phyloP scores from a whole-genome alignment of 1,140 invertebrate species.

The Venturia canescens region DNA sequence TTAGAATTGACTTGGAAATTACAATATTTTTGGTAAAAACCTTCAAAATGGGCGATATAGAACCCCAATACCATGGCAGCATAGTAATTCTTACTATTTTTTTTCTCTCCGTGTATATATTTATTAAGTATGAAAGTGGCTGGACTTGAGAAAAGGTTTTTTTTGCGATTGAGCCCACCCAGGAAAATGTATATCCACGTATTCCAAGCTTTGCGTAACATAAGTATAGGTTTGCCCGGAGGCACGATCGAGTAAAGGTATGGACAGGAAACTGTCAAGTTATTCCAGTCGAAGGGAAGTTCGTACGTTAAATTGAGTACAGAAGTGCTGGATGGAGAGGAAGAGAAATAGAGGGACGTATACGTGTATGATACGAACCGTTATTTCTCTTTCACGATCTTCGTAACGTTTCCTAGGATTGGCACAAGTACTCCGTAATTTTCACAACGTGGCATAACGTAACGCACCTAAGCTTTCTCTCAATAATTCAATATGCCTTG shows the following conservation, averaged over 20 bases:
- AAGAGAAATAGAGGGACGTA: not conserved
- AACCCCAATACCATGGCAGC: no score
- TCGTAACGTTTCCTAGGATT: not conserved
- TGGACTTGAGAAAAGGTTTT: not conserved
- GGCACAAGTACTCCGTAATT: conserved; percentile 25
- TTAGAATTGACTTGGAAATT: no score
- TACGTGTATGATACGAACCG: not conserved
- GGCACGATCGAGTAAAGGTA: conserved; percentile 1
- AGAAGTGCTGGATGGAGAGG: not conserved
- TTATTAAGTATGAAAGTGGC: not conserved
- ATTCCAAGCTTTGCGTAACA: not conserved
- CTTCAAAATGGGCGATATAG: no score
- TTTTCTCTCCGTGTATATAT: no score
- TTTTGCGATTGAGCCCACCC: not conserved
- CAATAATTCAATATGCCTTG: conserved; percentile 16
- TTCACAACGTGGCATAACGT: conserved; percentile 3
- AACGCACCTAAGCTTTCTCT: conserved; percentile 16
- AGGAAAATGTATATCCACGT: not conserved
- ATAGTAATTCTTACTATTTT: no score
- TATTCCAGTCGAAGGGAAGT: conserved; percentile 25
- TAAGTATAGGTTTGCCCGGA: not conserved
- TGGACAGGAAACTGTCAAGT: conserved; percentile 30
- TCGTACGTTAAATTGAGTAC: not conserved
- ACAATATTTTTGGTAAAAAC: no score
- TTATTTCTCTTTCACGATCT: conserved; percentile 27